phyloP scores from a whole-genome alignment of 2,113 vertebrate genomes.

The Numida meleagris region DNA sequence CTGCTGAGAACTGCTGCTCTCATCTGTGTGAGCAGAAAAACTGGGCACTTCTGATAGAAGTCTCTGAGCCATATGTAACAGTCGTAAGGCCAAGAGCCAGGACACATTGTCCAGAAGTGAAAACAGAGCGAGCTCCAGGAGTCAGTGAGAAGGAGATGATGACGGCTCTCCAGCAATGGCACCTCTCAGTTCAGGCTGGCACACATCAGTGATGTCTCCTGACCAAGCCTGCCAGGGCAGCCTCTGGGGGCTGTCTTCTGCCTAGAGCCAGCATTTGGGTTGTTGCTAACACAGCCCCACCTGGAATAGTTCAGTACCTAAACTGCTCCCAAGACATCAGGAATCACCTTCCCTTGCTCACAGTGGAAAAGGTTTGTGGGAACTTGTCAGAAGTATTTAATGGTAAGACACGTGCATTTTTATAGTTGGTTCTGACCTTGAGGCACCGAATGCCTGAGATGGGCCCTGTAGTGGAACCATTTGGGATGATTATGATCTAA shows the following conservation, averaged over 20 bases:
- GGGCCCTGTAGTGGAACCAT: background rate
- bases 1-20: background rate
- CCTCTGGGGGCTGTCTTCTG: background rate
- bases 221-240: background rate
- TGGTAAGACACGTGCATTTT: background rate
- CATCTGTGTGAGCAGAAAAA: background rate
- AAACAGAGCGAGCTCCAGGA: background rate
- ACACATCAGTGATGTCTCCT: fast-evolving
- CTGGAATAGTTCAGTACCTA: background rate
- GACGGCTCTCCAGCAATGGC: background rate
- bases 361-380: background rate
- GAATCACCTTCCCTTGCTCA: background rate
- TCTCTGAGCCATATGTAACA: background rate
- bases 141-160: fast-evolving
- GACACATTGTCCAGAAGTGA: fast-evolving
- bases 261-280: background rate
- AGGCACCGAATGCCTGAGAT: fast-evolving
- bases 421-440: background rate
- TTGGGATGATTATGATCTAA: background rate
- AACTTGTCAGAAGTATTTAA: background rate
- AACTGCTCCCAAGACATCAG: background rate
- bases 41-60: background rate
- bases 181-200: fast-evolving
- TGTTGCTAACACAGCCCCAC: background rate
- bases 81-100: background rate